Percentiles rank a stretch among this genome's conserved stretches.
Conservation (phyloP, 2,888 invertebrate species). For the Dynastes maya region DNA sequence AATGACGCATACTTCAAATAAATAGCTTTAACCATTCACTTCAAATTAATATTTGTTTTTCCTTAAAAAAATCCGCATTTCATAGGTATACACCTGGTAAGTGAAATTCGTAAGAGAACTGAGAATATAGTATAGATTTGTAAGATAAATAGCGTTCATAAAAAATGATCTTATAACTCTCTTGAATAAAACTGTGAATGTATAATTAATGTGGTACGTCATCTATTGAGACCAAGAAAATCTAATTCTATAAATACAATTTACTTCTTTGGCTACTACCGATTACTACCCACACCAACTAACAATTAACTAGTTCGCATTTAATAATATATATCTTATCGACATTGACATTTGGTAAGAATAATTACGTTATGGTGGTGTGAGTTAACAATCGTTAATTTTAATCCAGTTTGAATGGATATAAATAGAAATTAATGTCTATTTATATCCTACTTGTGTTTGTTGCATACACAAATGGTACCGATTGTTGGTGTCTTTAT, state of each 20-base stretch:
- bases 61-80: too few relatives aligned
- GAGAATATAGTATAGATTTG: too few relatives aligned
- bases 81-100: too few relatives aligned
- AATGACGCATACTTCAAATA: too few relatives aligned
- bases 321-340: neutral
- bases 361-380: conserved; percentile 12
- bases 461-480: neutral
- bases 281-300: neutral
- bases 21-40: too few relatives aligned
- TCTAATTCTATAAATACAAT: neutral
- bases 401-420: neutral
- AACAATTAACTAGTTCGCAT: neutral
- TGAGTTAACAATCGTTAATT: neutral
- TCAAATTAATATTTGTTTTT: too few relatives aligned
- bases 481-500: neutral
- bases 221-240: neutral
- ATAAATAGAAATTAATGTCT: conserved; percentile 26
- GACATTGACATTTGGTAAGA: conserved; percentile 32
- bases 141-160: too few relatives aligned
- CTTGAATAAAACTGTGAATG: too few relatives aligned
- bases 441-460: conserved; percentile 3
- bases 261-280: neutral
- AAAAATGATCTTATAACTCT: too few relatives aligned
- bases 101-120: too few relatives aligned
- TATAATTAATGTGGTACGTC: too few relatives aligned